Evolutionary conservation across 2,888 invertebrate species (phyloP).

Genomic region (Andrena chrysosceles): DNA sequence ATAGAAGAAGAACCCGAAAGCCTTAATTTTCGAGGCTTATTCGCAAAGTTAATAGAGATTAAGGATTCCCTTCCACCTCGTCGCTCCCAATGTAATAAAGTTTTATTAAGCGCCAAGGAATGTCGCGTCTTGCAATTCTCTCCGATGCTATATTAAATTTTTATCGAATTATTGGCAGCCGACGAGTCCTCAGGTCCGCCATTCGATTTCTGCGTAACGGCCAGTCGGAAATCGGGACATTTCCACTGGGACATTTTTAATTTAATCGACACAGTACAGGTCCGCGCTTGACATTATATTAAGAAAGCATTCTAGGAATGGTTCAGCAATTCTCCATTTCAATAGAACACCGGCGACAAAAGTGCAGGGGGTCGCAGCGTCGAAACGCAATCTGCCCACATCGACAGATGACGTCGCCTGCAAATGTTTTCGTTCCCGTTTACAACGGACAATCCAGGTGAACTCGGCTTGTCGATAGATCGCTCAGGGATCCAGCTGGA

Average conservation of each 20-base stretch:
- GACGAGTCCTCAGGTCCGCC: too few relatives aligned
- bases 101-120: constrained; percentile 13
- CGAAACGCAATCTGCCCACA: constrained; percentile 15
- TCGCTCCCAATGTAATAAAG: not conserved
- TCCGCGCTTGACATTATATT: not conserved
- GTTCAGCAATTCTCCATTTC: not conserved
- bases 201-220: not conserved
- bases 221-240: not conserved
- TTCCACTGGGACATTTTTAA: not conserved
- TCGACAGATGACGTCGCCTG: constrained; percentile 18
- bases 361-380: not conserved
- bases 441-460: constrained; percentile 9
- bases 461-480: constrained; percentile 4
- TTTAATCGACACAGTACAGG: not conserved
- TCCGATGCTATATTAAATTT: constrained; percentile 4
- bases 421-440: constrained; percentile 31
- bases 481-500: not conserved
- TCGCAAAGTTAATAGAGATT: not conserved
- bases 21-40: constrained; percentile 1
- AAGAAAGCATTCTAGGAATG: not conserved
- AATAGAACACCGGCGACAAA: not conserved
- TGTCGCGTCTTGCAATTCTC: not conserved
- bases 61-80: not conserved
- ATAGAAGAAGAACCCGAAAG: not conserved
- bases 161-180: constrained; percentile 6